These are phyloP conservation scores for Zophobas morio DNA, from an alignment of 1,140 invertebrate genomes.

Conservation along the genomic window DNA sequence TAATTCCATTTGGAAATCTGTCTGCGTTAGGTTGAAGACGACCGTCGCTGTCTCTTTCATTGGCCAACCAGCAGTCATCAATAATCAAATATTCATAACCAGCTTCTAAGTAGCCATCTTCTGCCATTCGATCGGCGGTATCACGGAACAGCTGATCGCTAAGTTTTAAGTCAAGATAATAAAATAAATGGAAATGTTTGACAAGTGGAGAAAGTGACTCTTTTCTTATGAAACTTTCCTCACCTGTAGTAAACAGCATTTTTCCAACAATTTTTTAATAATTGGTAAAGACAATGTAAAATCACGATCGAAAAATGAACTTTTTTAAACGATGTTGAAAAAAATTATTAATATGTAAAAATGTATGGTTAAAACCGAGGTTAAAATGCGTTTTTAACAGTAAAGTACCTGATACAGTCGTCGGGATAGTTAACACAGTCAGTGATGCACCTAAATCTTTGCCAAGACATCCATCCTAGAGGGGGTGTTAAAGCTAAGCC, in stretches of 20 bases:
- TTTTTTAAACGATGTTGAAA: too few relatives aligned
- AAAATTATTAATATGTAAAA: too few relatives aligned
- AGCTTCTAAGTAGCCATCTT: constrained; percentile 83
- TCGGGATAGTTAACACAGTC: constrained; percentile 77
- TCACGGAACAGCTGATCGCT: constrained; percentile 86
- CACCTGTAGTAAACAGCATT: too few relatives aligned
- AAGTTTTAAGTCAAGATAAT: constrained; percentile 22
- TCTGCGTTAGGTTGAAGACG: constrained; percentile 80
- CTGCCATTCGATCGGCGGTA: constrained; percentile 83
- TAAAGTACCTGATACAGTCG: constrained; percentile 74
- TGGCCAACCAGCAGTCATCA: constrained; percentile 90
- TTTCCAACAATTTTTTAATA: too few relatives aligned
- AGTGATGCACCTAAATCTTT: constrained; percentile 78
- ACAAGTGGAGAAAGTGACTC: too few relatives aligned
- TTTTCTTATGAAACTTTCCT: too few relatives aligned
- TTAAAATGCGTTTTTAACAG: too few relatives aligned
- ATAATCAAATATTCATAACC: constrained; percentile 90
- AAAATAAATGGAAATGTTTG: neutral
- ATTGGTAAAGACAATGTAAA: too few relatives aligned
- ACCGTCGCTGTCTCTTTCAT: constrained; percentile 75
- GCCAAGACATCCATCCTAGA: constrained; percentile 85
- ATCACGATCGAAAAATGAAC: too few relatives aligned
- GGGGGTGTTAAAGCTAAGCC: constrained; percentile 74
- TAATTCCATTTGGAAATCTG: constrained; percentile 88
- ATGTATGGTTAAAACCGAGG: neutral